phyloP scores from a whole-genome alignment of 2,113 vertebrate genomes.

The Clarias macrocephalus region DNA sequence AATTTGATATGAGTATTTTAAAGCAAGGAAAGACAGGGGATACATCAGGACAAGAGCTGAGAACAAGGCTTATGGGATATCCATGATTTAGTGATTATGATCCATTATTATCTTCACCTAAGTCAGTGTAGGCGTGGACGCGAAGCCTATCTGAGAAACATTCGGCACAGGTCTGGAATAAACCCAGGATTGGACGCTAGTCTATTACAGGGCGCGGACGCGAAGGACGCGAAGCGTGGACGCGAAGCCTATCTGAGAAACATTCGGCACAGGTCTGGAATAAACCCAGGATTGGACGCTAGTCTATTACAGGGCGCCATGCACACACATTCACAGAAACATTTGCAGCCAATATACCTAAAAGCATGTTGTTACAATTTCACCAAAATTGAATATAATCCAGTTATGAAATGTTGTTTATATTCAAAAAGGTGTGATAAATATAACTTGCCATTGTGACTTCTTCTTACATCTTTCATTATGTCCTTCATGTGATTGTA shows the following conservation, averaged over 20 bases:
- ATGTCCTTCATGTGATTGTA: slow-evolving; percentile 17
- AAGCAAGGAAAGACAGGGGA: not conserved
- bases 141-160: not conserved
- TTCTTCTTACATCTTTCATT: not conserved
- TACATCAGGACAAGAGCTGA: not conserved
- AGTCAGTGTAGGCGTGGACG: not conserved
- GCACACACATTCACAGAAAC: not conserved
- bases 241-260: not conserved
- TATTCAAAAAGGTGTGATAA: not conserved
- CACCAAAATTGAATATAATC: not conserved
- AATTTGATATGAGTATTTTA: too few relatives aligned
- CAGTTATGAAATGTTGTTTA: not conserved
- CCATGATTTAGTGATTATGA: not conserved
- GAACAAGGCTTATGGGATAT: not conserved
- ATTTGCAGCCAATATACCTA: not conserved
- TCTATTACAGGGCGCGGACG: not conserved
- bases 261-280: not conserved
- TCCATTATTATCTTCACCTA: not conserved
- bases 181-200: not conserved
- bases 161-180: not conserved
- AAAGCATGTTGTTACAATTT: not conserved
- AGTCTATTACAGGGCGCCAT: not conserved
- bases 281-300: not conserved
- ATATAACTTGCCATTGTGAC: not conserved
- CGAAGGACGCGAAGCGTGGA: too few relatives aligned